Evolutionary conservation across 2,888 invertebrate species (phyloP), one percentile per base, ranked within the genome.

Genomic region (Alloplasta piceator): DNA sequence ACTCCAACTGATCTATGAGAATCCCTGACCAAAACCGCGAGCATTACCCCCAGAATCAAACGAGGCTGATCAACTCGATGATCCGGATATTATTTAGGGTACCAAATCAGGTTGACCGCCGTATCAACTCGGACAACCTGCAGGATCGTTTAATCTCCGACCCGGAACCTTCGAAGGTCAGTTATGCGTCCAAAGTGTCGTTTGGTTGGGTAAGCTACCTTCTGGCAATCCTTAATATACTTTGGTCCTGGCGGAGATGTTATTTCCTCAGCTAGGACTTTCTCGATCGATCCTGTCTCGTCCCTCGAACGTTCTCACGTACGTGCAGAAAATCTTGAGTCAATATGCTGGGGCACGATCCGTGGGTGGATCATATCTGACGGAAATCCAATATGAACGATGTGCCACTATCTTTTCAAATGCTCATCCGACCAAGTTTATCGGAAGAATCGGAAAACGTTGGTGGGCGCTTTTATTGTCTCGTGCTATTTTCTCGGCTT

Each of bases 81-180:
- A 67, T 9, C 63, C 26, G 3, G 56, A 39, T 63, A 55, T 64
- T 70, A 63, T 63, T 63, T 16, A 9, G 43, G 41, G 39, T 6
- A 43, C 43, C 63, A 26, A 55, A 36, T 16, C 50, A 26, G 58
- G 64, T 41, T 64, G 68, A 74, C 74, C 79, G 66, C 26, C 74
- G 60, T 75, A 68, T 76, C 58, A 72, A 73, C 67, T 67, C 61
- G 56, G 56, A 26, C 52, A 72, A 80, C 72, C 72, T 71, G 80
- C 67, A 55, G 52, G 60, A 66, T 78, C 77, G 61, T 61, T 71
- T 78, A 81, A 81, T 81, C 74, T 78, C 74, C 81, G 70, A 68
- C 74, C 78, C 60, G 78, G 70, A 81, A 67, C 64, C 50, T 6
- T n/a, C 36, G 48, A 36, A 38, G 12, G 52, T 68, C 68, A 26